Evolutionary conservation across 2,113 vertebrate genomes (phyloP).

Genomic region (Ornithorhynchus anatinus): DNA sequence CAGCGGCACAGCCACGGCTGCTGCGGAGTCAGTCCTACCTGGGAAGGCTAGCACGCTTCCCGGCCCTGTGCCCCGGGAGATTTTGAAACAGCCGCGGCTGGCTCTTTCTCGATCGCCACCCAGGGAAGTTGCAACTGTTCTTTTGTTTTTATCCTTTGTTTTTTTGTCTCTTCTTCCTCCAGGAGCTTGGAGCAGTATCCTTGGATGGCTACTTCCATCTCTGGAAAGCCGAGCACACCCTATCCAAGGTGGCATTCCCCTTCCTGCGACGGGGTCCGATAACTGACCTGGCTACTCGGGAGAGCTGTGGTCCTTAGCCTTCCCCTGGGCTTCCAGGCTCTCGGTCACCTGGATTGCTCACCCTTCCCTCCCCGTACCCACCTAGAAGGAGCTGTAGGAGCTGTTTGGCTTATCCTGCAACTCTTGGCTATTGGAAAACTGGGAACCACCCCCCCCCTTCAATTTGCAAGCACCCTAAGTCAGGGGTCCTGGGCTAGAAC

Average conservation of each 20-base stretch:
- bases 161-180: conserved; percentile 9
- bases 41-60: no score
- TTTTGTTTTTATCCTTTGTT: no score
- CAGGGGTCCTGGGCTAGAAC: no score
- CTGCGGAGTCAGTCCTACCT: no score
- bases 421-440: not conserved
- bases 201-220: conserved; percentile 98
- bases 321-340: not conserved
- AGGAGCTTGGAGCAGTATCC: conserved; percentile 96
- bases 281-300: conserved; percentile 2
- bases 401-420: not conserved
- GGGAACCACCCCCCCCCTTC: conserved; percentile 1
- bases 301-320: not conserved
- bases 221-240: conserved; percentile 92
- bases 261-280: conserved; percentile 6
- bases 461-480: conserved; percentile 80
- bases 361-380: not conserved
- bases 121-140: no score
- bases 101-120: no score
- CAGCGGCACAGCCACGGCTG: no score
- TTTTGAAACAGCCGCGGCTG: no score
- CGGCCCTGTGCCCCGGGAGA: no score
- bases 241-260: conserved; percentile 83
- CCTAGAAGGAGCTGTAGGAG: not conserved
- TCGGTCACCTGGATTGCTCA: not conserved